phyloP scores from a whole-genome alignment of 2,888 invertebrate genomes.

The Callosobruchus maculatus region DNA sequence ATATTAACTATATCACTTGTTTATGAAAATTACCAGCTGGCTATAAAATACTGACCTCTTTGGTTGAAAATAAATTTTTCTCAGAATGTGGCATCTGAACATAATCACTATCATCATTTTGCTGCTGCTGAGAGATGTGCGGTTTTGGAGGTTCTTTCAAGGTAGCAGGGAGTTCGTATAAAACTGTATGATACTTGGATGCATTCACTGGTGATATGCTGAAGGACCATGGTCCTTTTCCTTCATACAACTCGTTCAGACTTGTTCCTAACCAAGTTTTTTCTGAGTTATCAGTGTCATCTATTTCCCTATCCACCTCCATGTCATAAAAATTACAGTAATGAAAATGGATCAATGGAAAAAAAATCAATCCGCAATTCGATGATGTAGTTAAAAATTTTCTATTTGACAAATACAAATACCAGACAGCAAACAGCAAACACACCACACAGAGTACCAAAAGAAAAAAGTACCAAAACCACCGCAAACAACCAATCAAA shows the following conservation, averaged over 20 bases:
- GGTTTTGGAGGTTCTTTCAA: constrained; percentile 58
- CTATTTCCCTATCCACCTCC: background rate
- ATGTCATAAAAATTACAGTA: background rate
- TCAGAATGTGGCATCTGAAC: constrained; percentile 83
- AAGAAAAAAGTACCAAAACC: no score
- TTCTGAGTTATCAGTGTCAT: background rate
- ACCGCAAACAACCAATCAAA: no score
- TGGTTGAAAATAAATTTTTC: constrained; percentile 71
- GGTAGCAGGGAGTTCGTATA: constrained; percentile 63
- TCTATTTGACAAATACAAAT: no score
- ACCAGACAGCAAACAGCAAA: no score
- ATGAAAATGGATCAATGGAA: no score
- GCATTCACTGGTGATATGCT: constrained; percentile 56
- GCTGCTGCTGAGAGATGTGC: constrained; percentile 57
- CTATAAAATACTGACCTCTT: constrained; percentile 47
- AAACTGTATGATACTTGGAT: constrained; percentile 61
- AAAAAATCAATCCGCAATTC: no score
- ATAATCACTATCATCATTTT: constrained; percentile 73
- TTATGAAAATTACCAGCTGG: no score
- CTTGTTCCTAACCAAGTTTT: constrained; percentile 49
- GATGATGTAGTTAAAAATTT: no score
- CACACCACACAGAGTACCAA: no score
- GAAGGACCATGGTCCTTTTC: constrained; percentile 49
- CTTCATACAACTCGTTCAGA: constrained; percentile 48
- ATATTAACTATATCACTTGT: no score